Percentiles rank a stretch among this genome's conserved stretches.
phyloP scores from a whole-genome alignment of 2,113 vertebrate species.

The Ictidomys tridecemlineatus region DNA sequence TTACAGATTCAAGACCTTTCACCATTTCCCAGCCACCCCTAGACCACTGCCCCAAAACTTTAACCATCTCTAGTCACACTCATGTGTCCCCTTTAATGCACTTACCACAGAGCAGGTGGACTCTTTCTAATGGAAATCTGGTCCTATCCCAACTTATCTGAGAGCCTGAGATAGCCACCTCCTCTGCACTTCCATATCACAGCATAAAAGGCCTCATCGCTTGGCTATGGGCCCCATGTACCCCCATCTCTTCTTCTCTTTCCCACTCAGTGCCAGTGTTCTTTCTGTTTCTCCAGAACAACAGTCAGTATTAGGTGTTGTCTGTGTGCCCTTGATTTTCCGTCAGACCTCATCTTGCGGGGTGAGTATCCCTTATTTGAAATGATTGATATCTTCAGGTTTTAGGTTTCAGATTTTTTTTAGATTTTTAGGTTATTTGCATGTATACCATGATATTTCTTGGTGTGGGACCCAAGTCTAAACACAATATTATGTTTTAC shows the following conservation, averaged over 20 bases:
- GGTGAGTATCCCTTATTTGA: neutral
- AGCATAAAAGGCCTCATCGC: neutral
- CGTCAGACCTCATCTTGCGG: neutral
- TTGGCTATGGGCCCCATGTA: fast-evolving
- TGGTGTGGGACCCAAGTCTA: neutral
- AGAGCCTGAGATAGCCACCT: neutral
- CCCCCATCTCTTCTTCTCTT: neutral
- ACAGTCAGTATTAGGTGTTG: fast-evolving
- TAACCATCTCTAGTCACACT: neutral
- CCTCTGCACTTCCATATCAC: neutral
- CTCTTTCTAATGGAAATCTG: neutral
- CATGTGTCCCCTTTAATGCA: neutral
- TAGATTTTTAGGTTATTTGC: neutral
- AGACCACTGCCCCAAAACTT: neutral
- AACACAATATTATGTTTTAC: neutral
- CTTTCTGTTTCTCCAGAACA: neutral
- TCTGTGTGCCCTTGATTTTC: neutral
- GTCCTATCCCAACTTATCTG: neutral
- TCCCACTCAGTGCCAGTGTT: neutral
- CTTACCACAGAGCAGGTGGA: neutral
- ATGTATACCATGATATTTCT: neutral
- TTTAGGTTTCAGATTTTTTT: neutral
- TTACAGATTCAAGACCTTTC: neutral
- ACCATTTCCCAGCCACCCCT: neutral
- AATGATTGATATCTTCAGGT: neutral